Percentiles rank a stretch among this genome's conserved stretches.
Evolutionary conservation across 2,113 vertebrate genomes (phyloP).

Genomic region (Pelusios castaneus): DNA sequence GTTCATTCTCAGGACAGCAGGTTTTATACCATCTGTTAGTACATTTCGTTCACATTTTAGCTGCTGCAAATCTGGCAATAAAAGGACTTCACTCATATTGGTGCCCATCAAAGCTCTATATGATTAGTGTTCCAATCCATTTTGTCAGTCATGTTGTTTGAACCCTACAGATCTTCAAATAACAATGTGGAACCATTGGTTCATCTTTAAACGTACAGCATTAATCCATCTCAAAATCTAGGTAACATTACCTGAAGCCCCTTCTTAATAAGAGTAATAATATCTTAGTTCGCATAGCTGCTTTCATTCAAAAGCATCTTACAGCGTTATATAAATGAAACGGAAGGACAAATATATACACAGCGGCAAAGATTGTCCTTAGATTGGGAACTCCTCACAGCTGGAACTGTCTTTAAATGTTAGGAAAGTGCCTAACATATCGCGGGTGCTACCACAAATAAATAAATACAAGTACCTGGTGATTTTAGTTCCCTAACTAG

Average conservation of each 20-base stretch:
- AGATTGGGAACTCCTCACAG: conserved; percentile 6
- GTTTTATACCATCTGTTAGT: neutral
- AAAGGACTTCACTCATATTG: neutral
- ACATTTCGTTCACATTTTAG: neutral
- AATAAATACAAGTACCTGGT: neutral
- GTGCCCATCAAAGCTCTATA: conserved; percentile 1
- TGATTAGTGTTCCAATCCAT: conserved; percentile 17
- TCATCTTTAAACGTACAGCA: conserved; percentile 41
- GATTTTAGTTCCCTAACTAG: neutral
- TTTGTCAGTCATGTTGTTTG: conserved; percentile 31
- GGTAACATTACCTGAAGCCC: conserved; percentile 15
- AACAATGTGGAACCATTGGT: conserved; percentile 50
- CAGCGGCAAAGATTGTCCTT: neutral
- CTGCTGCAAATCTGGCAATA: neutral
- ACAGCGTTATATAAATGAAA: conserved; percentile 17
- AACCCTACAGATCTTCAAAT: conserved; percentile 11
- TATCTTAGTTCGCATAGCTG: conserved; percentile 2
- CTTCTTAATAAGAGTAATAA: conserved; percentile 23
- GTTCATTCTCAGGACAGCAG: neutral
- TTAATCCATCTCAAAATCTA: neutral
- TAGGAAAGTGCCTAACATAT: conserved; percentile 6
- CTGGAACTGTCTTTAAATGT: conserved; percentile 12
- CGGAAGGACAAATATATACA: conserved; percentile 15
- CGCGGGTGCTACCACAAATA: neutral
- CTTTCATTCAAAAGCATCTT: conserved; percentile 31